These are phyloP conservation scores for Arrhamphus sclerolepis DNA, from an alignment of 2,797 vertebrate genomes.

Conservation along the genomic window DNA sequence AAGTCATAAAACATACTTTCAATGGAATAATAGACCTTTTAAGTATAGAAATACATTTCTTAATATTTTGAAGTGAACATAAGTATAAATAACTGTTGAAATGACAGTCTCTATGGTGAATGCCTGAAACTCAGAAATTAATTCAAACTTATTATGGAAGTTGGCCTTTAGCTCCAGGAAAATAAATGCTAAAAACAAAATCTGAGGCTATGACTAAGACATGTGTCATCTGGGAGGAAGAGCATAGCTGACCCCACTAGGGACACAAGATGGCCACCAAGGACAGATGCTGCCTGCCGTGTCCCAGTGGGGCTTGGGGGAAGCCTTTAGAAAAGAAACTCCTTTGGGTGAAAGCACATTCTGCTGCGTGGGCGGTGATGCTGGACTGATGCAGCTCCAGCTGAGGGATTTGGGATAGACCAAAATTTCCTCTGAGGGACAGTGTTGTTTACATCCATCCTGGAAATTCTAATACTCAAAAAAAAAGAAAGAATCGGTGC, in stretches of 20 bases:
- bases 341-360: slow-evolving; percentile 57
- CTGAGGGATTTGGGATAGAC: slow-evolving; percentile 61
- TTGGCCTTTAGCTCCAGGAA: slow-evolving; percentile 4
- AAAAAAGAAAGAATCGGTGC: background rate
- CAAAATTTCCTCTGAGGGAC: slow-evolving; percentile 46
- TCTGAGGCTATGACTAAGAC: slow-evolving; percentile 41
- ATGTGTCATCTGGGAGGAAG: slow-evolving; percentile 40
- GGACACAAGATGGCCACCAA: slow-evolving; percentile 40
- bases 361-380: slow-evolving; percentile 38
- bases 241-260: slow-evolving; percentile 33
- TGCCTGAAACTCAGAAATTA: background rate
- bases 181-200: slow-evolving; percentile 43
- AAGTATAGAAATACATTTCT: background rate
- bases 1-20: no score
- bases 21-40: no score
- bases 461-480: slow-evolving; percentile 23
- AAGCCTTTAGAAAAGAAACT: slow-evolving; percentile 58
- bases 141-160: background rate
- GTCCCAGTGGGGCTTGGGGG: slow-evolving; percentile 51
- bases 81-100: background rate
- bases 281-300: slow-evolving; percentile 59
- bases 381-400: slow-evolving; percentile 35
- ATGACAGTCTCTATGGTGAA: background rate
- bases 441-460: slow-evolving; percentile 50
- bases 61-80: background rate